Conservation (phyloP, 1,140 invertebrate genomes). For the Stegodyphus dumicola region DNA sequence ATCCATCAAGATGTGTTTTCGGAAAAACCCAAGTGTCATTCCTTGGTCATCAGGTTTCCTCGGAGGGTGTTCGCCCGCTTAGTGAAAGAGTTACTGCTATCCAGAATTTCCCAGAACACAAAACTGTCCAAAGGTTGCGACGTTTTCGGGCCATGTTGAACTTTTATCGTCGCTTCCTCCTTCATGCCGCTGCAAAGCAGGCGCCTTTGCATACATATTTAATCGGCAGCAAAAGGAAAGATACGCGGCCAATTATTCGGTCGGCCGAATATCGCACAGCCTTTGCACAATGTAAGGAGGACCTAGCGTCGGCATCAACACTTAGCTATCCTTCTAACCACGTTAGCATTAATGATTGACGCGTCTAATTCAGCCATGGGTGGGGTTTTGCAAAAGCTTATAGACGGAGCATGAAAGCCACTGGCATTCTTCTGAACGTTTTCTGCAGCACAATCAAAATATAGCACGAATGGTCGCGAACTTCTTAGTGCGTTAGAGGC, state of each 20-base stretch:
- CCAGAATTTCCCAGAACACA: constrained; percentile 2
- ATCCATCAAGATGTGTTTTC: not conserved
- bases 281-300: constrained; percentile 1
- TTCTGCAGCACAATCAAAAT: constrained; percentile 61
- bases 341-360: not conserved
- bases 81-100: not conserved
- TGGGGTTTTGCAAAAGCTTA: not conserved
- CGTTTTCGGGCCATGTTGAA: constrained; percentile 3
- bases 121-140: not conserved
- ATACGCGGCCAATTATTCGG: not conserved
- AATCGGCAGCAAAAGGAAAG: not conserved
- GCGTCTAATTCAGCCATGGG: not conserved
- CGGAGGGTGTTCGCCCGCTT: not conserved
- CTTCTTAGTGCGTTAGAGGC: constrained; percentile 62
- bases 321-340: not conserved
- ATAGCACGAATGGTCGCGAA: constrained; percentile 69
- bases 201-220: not conserved
- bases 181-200: not conserved
- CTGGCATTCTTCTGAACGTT: constrained; percentile 29
- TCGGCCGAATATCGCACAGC: not conserved
- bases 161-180: constrained; percentile 29
- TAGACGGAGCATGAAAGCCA: not conserved
- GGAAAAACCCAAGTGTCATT: not conserved
- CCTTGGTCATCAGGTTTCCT: constrained; percentile 34
- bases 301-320: not conserved